Evolutionary conservation across 2,888 invertebrate species (phyloP), one percentile per base, ranked within the genome.

Genomic region (Smittia sp.): DNA sequence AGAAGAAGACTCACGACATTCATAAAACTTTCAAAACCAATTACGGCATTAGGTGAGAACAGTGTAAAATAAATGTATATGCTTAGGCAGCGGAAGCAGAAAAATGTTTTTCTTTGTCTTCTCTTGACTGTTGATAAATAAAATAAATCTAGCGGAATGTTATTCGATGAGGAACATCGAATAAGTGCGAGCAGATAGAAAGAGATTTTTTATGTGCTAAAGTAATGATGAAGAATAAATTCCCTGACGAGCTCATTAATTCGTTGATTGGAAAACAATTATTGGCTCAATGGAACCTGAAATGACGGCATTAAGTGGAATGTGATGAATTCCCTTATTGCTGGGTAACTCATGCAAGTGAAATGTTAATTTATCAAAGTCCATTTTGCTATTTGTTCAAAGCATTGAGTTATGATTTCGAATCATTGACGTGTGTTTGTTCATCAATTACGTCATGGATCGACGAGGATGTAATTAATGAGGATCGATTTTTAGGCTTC

Each of bases 21-120:
- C 52, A 62, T 62, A 24, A 38, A 18, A 62, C 20, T 62, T 62
- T 39, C 15, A 62, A 72, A 58, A 27, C 38, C 18, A 72, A 62
- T 72, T 72, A 72, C 58, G 72, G 15, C 39, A 62, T 72, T 72
- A 72, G 72, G 62, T 72, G 62, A 72, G 62, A 52, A 54, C 6
- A 32, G 22, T 72, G 62, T 72, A 72, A 62, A 20, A 72, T 72
- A 62, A 22, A 72, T 58, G 72, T 72, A 39, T 72, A 69, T 69
- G 39, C 20, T 67, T 41, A 39, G 13, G 38, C 15, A 39, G 27
- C 9, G 27, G 20, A 20, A 58, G 22, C 11, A 52, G 38, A 27
- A 66, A 22, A 66, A 32, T 38, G 66, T 22, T 58, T 58, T 58
- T 18, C 58, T 22, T 58, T 27, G 9, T 25, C n/a, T 25, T 65